Percentiles rank a stretch among this genome's conserved stretches.
Conservation (phyloP, 1,140 invertebrate genomes). For the Trachymyrmex septentrionalis region DNA sequence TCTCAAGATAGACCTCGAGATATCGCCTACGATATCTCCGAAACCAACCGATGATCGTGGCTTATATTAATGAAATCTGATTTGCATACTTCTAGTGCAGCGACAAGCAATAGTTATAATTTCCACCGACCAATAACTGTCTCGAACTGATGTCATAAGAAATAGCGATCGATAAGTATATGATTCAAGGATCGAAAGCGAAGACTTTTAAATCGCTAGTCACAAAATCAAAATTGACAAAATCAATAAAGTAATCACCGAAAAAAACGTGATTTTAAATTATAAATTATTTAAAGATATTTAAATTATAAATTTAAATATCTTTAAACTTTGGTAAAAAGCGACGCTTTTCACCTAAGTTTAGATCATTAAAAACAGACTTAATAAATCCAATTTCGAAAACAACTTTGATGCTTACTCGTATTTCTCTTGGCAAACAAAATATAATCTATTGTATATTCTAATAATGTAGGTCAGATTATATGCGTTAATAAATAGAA, state of each 20-base stretch:
- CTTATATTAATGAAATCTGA: constrained; percentile 50
- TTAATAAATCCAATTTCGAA: background rate
- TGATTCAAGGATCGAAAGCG: background rate
- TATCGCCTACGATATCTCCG: constrained; percentile 61
- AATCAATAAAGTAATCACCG: background rate
- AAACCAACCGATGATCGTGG: constrained; percentile 29
- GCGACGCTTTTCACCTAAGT: background rate
- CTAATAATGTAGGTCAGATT: background rate
- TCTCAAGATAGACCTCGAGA: constrained; percentile 58
- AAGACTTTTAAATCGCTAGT: background rate
- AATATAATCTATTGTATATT: background rate
- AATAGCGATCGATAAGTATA: background rate
- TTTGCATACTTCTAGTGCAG: constrained; percentile 17
- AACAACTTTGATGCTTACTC: background rate
- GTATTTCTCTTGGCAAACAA: background rate
- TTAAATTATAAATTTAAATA: too few species aligned
- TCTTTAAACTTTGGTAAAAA: too few species aligned
- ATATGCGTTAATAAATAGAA: background rate
- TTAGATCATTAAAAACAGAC: background rate
- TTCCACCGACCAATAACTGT: constrained; percentile 38
- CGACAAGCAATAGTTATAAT: constrained; percentile 37
- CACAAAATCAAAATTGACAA: background rate
- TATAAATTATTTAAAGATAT: too few species aligned
- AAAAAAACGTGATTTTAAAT: background rate
- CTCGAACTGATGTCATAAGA: background rate